These are phyloP conservation scores for Rhaphigaster nebulosa DNA, from an alignment of 2,888 invertebrate species.

Conservation along the genomic window DNA sequence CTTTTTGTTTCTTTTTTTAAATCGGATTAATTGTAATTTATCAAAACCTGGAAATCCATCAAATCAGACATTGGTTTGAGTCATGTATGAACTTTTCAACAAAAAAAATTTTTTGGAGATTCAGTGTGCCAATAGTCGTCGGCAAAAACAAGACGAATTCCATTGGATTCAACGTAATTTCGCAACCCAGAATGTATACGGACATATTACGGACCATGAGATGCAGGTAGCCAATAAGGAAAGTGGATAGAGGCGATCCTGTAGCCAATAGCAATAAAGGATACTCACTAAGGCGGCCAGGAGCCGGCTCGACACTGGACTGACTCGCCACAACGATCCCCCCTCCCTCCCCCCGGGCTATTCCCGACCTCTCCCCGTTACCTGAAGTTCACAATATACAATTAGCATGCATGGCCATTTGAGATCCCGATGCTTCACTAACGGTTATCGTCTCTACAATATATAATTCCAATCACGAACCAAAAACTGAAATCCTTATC, in stretches of 20 bases:
- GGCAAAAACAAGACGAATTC: no score
- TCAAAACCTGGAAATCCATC: background rate
- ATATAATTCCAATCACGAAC: background rate
- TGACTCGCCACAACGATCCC: background rate
- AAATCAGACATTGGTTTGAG: background rate
- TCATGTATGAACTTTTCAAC: background rate
- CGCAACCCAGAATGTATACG: background rate
- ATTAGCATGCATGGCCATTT: background rate
- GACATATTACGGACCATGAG: background rate
- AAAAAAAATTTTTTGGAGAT: background rate
- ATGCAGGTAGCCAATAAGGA: background rate
- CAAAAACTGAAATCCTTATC: background rate
- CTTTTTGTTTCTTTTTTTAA: background rate
- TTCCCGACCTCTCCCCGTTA: conserved; percentile 5
- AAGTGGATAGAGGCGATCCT: background rate
- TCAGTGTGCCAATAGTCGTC: background rate
- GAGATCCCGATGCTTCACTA: background rate
- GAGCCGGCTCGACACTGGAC: conserved; percentile 30
- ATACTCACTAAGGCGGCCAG: conserved; percentile 27
- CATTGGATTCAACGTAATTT: background rate
- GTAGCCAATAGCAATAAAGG: conserved; percentile 28
- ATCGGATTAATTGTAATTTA: background rate
- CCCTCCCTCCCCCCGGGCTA: background rate
- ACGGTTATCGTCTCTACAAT: background rate
- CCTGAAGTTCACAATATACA: background rate